Base-by-base conservation (phyloP, 1,140 invertebrate genomes). In the Epicauta chinensis region DNA sequence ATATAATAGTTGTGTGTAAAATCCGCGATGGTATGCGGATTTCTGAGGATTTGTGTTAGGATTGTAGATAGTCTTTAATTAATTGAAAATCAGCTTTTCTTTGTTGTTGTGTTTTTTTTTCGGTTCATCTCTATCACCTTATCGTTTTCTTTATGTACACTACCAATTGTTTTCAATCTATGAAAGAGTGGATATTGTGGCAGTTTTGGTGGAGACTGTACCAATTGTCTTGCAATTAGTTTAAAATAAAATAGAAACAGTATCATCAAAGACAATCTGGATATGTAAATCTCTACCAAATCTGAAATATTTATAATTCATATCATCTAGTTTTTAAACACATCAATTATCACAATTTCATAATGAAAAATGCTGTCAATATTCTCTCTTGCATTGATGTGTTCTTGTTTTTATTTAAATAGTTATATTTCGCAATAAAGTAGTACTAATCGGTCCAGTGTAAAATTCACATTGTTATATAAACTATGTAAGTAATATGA, bases 401-500 rank as follows among this genome's bases (percentile, higher is more conserved):
- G 58, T 57, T 34, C 3, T 34, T 34, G 5, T 10, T 2, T 11
- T 34, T n/a, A 34, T 10, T 34, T 1, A 34, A n/a, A n/a, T n/a
- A n/a, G n/a, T n/a, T n/a, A 4, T 34, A 34, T 11, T 11, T 58
- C 47, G 59, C 55, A 64, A 59, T 60, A 58, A 58, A 55, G 57
- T 63, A 67, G 65, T 64, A 63, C 60, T 63, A 64, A 63, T 59
- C 57, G 60, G 64, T 66, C 63, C 66, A 64, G 64, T 66, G 63
- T 68, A 67, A 69, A 68, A 68, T 67, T 67, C 65, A 69, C 66
- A 63, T 67, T 67, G 64, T 67, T 68, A 63, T 60, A 64, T 64
- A 65, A 59, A 56, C 23, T 23, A 23, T 23, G 23, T 23, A 23
- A 23, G 12, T 60, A 34, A 34, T 34, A 34, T 34, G 10, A 34